phyloP scores from a whole-genome alignment of 2,113 vertebrate genomes.

The Emydura subglobosa region DNA sequence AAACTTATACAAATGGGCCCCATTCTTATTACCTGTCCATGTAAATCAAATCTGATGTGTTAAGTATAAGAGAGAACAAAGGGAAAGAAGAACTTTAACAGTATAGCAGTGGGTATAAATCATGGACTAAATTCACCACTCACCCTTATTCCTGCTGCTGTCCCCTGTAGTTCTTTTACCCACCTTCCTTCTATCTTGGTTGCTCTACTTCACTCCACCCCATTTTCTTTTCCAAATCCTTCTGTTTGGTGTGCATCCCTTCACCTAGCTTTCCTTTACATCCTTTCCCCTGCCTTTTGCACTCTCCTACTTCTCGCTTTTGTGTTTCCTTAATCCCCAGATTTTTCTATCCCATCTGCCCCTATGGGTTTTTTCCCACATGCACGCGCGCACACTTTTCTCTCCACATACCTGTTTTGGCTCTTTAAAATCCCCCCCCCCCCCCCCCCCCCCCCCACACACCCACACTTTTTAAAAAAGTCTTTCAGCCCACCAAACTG shows the following conservation, averaged over 20 bases:
- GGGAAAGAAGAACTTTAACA: not conserved
- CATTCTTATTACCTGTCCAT: accelerated
- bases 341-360: not conserved
- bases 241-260: not conserved
- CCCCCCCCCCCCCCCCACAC: too few species aligned
- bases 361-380: not conserved
- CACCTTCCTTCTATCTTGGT: not conserved
- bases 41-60: not conserved
- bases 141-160: not conserved
- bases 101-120: not conserved
- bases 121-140: not conserved
- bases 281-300: not conserved
- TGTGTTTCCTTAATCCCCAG: not conserved
- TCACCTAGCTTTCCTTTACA: not conserved
- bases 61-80: not conserved
- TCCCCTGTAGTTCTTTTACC: not conserved
- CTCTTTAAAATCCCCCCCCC: not conserved
- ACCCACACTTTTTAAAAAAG: not conserved
- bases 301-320: not conserved
- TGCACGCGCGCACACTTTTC: not conserved
- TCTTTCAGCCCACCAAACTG: not conserved
- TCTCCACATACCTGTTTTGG: not conserved
- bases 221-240: not conserved
- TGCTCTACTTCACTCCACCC: not conserved
- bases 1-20: not conserved